Evolutionary conservation across 2,888 invertebrate species (phyloP).

Genomic region (Icerya purchasi): DNA sequence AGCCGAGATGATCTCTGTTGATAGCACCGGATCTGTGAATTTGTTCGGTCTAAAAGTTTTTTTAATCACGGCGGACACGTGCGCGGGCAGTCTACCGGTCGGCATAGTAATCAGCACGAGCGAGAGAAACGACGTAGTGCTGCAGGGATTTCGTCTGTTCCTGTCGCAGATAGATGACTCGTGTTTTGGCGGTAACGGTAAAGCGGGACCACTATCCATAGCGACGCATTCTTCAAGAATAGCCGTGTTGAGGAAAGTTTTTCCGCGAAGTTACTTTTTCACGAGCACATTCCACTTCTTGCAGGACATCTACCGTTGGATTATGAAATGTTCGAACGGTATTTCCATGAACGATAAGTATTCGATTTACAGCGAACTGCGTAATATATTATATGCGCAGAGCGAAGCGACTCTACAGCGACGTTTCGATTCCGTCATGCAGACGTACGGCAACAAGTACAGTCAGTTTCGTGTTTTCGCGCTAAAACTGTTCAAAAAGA

Average conservation of each 20-base stretch:
- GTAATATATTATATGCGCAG: conserved; percentile 5
- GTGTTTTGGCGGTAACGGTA: background rate
- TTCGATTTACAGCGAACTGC: conserved; percentile 4
- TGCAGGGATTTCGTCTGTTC: conserved; percentile 5
- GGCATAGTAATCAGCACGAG: conserved; percentile 6
- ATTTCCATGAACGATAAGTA: conserved; percentile 1
- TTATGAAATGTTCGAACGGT: conserved; percentile 9
- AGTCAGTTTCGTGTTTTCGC: conserved; percentile 3
- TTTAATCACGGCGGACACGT: conserved; percentile 7
- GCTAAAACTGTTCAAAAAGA: conserved; percentile 1
- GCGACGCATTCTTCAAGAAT: conserved; percentile 15
- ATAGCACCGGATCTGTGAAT: conserved; percentile 5
- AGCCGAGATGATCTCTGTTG: conserved; percentile 7
- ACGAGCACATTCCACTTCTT: conserved; percentile 16
- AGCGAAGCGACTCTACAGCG: background rate
- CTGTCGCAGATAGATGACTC: background rate
- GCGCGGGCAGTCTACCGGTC: conserved; percentile 9
- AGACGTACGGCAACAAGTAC: conserved; percentile 5
- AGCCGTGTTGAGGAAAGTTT: conserved; percentile 10
- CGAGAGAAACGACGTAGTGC: background rate
- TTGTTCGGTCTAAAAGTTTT: conserved; percentile 6
- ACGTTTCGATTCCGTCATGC: background rate
- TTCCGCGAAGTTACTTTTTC: conserved; percentile 11
- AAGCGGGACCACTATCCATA: too few species aligned
- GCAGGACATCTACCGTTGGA: conserved; percentile 15